Evolutionary conservation across 2,113 vertebrate species (phyloP), one percentile per base, ranked within the genome.

Genomic region (Himantopus leucocephalus): DNA sequence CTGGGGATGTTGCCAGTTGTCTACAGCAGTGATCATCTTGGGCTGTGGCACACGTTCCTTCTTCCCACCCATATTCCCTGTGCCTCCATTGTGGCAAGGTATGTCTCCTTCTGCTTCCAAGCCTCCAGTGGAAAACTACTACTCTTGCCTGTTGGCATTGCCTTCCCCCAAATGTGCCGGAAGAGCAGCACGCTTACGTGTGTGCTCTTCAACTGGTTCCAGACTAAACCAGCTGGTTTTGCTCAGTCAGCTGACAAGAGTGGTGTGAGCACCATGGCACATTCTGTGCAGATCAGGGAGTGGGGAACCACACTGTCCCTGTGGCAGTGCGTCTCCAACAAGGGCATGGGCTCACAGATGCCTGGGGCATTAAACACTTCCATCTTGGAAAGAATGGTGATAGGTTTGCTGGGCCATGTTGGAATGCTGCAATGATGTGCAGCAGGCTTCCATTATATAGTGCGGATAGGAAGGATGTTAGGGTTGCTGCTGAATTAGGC

Each of bases 121-220:
- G 26, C 8, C 59, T 70, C 19, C 32, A 66, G 41, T 48, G 50
- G 34, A 74, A 90, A 55, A 94, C 8, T 59, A 14, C 14, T 59
- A 24, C 22, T 5, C 34, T 56, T 73, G 26, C 22, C 34, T 84
- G 7, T 53, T 70, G 35, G 27, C 41, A 52, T 8, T 71, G 45
- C 24, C 16, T 35, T 87, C 10, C 56, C 34, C 6, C 0, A 84
- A 15, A 34, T 12, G 21, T 34, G 9, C 55, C 0, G 2, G 32
- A 63, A 43, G 35, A 60, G 63, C 34, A 74, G 30, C 15, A 45
- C 0, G 1, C 29, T 77, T 77, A 12, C 2, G 3, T 47, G 23
- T 0, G 0, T 56, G 55, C 4, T 56, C 27, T 74, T 17, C 8
- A 8, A 15, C 35, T 2, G 2, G 4, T 37, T 85, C 59, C 35